Conservation (phyloP, 2,888 invertebrate species). For the Rapana venosa region DNA sequence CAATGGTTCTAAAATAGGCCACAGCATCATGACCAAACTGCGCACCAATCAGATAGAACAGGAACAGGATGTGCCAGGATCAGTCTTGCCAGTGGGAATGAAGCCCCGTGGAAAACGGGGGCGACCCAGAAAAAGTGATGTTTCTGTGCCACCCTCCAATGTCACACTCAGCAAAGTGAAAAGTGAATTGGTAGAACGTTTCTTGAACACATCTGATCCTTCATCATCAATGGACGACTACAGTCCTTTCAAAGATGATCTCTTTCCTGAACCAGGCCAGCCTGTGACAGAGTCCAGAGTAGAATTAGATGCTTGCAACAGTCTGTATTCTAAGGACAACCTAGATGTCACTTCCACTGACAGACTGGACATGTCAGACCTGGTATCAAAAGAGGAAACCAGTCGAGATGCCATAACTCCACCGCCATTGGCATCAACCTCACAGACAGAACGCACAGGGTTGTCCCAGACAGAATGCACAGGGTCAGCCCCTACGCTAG, state of each 20-base stretch:
- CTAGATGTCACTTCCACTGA: constrained; percentile 35
- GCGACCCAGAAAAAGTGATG: constrained; percentile 56
- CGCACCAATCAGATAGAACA: constrained; percentile 73
- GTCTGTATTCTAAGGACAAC: constrained; percentile 25
- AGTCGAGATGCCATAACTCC: not conserved
- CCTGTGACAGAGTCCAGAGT: constrained; percentile 49
- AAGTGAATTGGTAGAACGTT: constrained; percentile 78
- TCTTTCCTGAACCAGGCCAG: constrained; percentile 82
- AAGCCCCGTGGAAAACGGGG: constrained; percentile 70
- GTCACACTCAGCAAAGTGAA: constrained; percentile 74
- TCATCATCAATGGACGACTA: constrained; percentile 64
- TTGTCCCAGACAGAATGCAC: not conserved
- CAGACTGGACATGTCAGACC: constrained; percentile 29
- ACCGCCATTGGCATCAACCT: not conserved
- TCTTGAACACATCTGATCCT: constrained; percentile 73
- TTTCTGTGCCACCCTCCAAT: constrained; percentile 56
- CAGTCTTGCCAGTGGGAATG: constrained; percentile 73
- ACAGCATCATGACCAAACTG: constrained; percentile 72
- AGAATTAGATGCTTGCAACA: constrained; percentile 52
- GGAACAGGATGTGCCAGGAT: constrained; percentile 62
- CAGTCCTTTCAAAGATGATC: constrained; percentile 72
- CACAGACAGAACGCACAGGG: not conserved
- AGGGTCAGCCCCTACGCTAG: not conserved
- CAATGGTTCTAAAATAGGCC: constrained; percentile 60
- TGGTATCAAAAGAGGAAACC: constrained; percentile 10